Evolutionary conservation across 2,888 invertebrate genomes (phyloP), one percentile per base, ranked within the genome.

Genomic region (Dynastes hyllus): DNA sequence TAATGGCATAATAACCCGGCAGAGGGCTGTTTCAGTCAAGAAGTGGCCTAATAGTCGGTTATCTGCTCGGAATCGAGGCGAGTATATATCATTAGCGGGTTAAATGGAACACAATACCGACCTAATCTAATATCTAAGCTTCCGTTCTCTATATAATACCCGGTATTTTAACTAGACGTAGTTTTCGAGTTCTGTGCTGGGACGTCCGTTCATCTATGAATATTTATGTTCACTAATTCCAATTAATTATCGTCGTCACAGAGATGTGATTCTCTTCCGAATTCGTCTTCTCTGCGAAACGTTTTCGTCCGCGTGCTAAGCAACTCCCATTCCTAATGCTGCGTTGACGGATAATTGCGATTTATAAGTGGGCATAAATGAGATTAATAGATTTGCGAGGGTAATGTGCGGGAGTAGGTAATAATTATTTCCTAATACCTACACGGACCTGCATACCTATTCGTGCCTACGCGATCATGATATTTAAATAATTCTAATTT

Each of bases 61-160:
- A 82, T 82, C 82, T 61, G 79, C 70, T 77, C 51, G 69, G 81
- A 80, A 81, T 82, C 82, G 80, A 81, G 80, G 80, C 79, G 77
- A 77, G 75, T 80, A 80, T 81, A 77, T 81, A 80, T 81, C 80
- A 81, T 81, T 82, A 81, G 79, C 75, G 80, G 75, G 80, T 80
- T 82, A 82, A 82, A 80, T 80, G 80, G 78, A 82, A 80, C 78
- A 82, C 82, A 82, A 82, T 82, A 79, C 80, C 78, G 73, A 70
- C 78, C 71, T 81, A 81, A 79, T 81, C 81, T 79, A 61, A 61
- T 79, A 82, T 82, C 82, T 79, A 77, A 75, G 78, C 79, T 80
- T 80, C 81, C 80, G 80, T 82, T 77, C 79, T 78, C 78, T 61
- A 73, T 27, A 73, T 40, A 58, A 61, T 58, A 58, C 70, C 53